Percentiles rank a stretch among this genome's conserved stretches.
Evolutionary conservation across 2,888 invertebrate species (phyloP).

Genomic region (Limulus polyphemus): DNA sequence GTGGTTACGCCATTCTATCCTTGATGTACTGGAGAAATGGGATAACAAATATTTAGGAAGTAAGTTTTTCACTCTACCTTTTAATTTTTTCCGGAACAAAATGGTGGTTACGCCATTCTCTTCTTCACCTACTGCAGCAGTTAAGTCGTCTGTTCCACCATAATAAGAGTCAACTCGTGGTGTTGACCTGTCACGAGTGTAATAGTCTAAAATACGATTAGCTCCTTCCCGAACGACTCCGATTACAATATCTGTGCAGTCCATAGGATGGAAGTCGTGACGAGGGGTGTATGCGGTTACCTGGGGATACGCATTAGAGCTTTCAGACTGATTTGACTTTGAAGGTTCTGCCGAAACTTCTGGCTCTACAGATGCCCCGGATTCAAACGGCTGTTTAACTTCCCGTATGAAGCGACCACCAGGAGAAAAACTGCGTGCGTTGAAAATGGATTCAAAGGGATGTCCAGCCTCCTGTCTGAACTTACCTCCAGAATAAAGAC

Average conservation of each 20-base stretch:
- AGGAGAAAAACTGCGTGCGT: too few species aligned
- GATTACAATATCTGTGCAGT: conserved; percentile 89
- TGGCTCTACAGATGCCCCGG: conserved; percentile 24
- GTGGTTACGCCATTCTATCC: conserved; percentile 73
- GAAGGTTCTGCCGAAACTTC: conserved; percentile 29
- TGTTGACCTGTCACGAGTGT: conserved; percentile 82
- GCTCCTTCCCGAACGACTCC: conserved; percentile 70
- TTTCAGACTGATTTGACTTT: conserved; percentile 29
- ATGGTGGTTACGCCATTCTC: conserved; percentile 80
- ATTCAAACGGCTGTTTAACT: too few species aligned
- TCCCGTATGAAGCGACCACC: too few species aligned
- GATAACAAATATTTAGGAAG: too few species aligned
- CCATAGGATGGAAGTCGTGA: conserved; percentile 86
- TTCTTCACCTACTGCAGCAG: conserved; percentile 77
- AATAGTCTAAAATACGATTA: conserved; percentile 76
- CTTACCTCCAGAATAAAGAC: too few species aligned
- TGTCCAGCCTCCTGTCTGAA: too few species aligned
- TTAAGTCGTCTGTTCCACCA: conserved; percentile 79
- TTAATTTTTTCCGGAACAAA: conserved; percentile 69
- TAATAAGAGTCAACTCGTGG: conserved; percentile 75
- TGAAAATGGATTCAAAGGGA: too few species aligned
- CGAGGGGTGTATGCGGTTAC: conserved; percentile 53
- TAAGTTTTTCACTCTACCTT: conserved; percentile 39
- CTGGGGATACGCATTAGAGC: conserved; percentile 6
- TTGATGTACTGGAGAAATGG: conserved; percentile 48